Conservation (phyloP, 2,797 vertebrate genomes). For the Garrulus glandarius region DNA sequence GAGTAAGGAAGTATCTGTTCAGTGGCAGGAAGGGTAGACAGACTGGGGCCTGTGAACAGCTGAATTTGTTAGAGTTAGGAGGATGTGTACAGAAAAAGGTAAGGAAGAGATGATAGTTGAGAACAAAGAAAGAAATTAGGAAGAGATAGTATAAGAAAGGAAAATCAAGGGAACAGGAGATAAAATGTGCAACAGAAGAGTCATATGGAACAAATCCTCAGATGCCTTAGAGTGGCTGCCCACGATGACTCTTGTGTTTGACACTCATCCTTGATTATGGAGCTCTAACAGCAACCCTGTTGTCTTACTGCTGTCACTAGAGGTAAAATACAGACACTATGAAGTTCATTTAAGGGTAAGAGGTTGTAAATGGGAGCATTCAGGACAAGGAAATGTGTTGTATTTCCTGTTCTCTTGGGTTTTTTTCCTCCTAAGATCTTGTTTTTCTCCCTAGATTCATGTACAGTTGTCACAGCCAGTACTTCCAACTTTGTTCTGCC, state of each 20-base stretch:
- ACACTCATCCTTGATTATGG: neutral
- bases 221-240: neutral
- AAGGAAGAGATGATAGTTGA: neutral
- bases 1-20: neutral
- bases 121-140: neutral
- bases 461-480: neutral
- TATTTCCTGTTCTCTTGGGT: neutral
- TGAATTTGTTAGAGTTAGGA: neutral
- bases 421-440: neutral
- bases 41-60: neutral
- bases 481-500: neutral
- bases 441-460: neutral
- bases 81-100: neutral
- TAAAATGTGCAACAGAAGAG: neutral
- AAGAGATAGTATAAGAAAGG: neutral
- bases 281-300: neutral
- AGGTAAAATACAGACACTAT: neutral
- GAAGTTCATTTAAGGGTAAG: neutral
- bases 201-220: neutral
- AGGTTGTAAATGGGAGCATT: neutral
- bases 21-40: neutral
- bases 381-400: neutral
- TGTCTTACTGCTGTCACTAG: neutral
- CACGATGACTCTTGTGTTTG: neutral
- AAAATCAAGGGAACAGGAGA: neutral